phyloP scores from a whole-genome alignment of 2,888 invertebrate genomes.

The Ommatoiulus sabulosus region DNA sequence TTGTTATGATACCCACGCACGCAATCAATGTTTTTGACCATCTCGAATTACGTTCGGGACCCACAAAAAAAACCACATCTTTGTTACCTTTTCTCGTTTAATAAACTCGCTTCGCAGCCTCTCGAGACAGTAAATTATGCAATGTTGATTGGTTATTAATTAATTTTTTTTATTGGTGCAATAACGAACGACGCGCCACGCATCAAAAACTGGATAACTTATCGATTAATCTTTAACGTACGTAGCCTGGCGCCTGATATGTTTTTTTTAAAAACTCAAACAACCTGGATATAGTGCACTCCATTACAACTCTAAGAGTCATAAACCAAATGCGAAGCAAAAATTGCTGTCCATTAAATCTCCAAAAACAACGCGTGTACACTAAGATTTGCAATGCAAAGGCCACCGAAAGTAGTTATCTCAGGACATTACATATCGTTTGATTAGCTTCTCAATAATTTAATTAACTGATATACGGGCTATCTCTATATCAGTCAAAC shows the following conservation, averaged over 20 bases:
- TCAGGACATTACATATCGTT: no score
- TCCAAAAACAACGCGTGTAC: no score
- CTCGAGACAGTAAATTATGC: not conserved
- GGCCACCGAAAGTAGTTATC: no score
- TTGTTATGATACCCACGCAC: constrained; percentile 9
- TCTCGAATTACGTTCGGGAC: not conserved
- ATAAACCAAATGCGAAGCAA: no score
- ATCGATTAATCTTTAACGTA: not conserved
- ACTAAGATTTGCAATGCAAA: no score
- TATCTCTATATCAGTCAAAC: no score
- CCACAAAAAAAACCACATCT: not conserved
- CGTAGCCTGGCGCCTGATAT: not conserved
- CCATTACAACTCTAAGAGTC: no score
- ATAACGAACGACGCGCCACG: not conserved
- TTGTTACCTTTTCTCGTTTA: not conserved
- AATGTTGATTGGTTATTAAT: not conserved
- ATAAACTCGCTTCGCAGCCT: not conserved
- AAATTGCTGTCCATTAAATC: no score
- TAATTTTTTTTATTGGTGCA: not conserved
- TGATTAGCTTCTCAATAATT: no score
- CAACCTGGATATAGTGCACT: no score
- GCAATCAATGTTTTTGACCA: not conserved
- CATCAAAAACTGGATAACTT: not conserved
- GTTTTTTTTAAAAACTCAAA: no score
- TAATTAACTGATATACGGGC: no score